Conservation (phyloP, 2,888 invertebrate species). For the Idaea aversata region DNA sequence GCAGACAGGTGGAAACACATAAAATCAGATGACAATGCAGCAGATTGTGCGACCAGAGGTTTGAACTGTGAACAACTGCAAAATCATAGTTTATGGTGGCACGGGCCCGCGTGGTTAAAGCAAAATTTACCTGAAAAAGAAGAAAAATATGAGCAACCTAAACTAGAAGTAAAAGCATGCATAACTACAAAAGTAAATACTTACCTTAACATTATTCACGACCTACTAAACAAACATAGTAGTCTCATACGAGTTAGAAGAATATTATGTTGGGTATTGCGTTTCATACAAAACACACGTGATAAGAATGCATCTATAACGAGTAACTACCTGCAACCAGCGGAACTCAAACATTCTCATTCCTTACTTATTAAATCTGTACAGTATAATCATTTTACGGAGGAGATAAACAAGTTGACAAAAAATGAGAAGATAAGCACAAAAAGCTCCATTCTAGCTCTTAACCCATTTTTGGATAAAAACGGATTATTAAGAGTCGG, state of each 20-base stretch:
- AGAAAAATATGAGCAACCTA: not conserved
- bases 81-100: constrained; percentile 24
- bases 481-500: constrained; percentile 7
- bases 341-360: constrained; percentile 14
- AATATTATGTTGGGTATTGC: constrained; percentile 14
- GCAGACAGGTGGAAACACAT: constrained; percentile 15
- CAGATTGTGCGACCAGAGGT: constrained; percentile 23
- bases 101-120: constrained; percentile 16
- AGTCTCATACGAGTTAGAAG: constrained; percentile 10
- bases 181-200: constrained; percentile 2
- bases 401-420: constrained; percentile 18
- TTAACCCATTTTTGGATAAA: constrained; percentile 10
- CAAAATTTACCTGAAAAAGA: not conserved
- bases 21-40: constrained; percentile 13
- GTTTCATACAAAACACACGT: constrained; percentile 4
- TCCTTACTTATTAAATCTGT: constrained; percentile 18
- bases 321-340: constrained; percentile 7
- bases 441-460: constrained; percentile 16
- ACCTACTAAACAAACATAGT: constrained; percentile 15
- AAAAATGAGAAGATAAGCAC: constrained; percentile 11
- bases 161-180: not conserved
- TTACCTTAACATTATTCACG: constrained; percentile 8
- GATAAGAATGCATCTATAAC: constrained; percentile 6
- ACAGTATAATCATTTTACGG: constrained; percentile 13
- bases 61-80: constrained; percentile 10